These are phyloP conservation scores for Tetanocera ferruginea DNA, from an alignment of 2,888 invertebrate species.

Conservation along the genomic window DNA sequence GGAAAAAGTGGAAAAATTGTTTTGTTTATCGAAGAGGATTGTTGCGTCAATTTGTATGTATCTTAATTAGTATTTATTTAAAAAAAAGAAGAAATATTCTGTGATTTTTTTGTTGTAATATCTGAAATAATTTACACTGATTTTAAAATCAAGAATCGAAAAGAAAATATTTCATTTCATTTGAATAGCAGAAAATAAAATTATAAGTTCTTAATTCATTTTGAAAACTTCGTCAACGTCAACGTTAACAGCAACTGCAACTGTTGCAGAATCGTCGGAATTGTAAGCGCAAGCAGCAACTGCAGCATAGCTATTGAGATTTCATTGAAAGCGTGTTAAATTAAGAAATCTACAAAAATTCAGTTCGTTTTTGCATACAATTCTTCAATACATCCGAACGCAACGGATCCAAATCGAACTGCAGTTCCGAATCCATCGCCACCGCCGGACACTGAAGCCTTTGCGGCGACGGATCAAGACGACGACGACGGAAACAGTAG, in stretches of 20 bases:
- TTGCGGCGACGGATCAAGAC: slow-evolving; percentile 49
- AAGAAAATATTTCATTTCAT: neutral
- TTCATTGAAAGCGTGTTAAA: neutral
- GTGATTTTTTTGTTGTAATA: slow-evolving; percentile 15
- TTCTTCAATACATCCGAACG: slow-evolving; percentile 56
- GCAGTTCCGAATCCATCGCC: slow-evolving; percentile 50
- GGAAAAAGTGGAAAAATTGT: slow-evolving; percentile 7
- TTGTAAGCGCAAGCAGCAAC: neutral
- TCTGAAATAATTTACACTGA: slow-evolving; percentile 24
- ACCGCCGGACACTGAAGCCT: slow-evolving; percentile 63
- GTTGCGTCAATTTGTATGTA: slow-evolving; percentile 8
- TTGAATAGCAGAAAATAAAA: neutral
- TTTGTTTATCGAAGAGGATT: neutral
- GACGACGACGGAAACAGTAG: slow-evolving; percentile 45
- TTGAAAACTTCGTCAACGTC: neutral
- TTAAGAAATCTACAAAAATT: slow-evolving; percentile 56
- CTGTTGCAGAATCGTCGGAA: neutral
- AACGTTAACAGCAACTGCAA: neutral
- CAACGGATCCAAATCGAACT: slow-evolving; percentile 61
- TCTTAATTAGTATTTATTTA: neutral
- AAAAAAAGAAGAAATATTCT: neutral
- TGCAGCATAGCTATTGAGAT: neutral
- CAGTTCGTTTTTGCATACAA: slow-evolving; percentile 66
- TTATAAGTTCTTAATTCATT: neutral
- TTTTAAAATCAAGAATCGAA: slow-evolving; percentile 18